Evolutionary conservation across 2,888 invertebrate species (phyloP).

Genomic region (Trichopoda pennipes): DNA sequence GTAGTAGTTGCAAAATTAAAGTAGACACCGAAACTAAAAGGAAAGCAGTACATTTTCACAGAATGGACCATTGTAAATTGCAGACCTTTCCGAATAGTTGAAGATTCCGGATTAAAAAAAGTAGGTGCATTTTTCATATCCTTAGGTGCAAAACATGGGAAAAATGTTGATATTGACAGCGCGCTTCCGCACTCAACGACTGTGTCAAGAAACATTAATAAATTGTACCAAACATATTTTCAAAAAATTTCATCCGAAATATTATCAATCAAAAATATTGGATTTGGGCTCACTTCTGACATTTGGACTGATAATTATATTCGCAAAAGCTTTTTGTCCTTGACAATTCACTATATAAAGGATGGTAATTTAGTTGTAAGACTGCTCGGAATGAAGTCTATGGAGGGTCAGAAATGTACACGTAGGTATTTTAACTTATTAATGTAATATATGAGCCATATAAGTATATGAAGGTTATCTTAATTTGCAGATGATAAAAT

Average conservation of each 20-base stretch:
- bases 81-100: slow-evolving; percentile 45
- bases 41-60: slow-evolving; percentile 39
- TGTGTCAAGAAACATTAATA: slow-evolving; percentile 56
- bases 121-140: slow-evolving; percentile 37
- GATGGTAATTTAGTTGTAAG: slow-evolving; percentile 50
- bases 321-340: slow-evolving; percentile 42
- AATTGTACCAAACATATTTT: slow-evolving; percentile 40
- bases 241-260: slow-evolving; percentile 48
- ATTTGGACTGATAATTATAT: slow-evolving; percentile 62
- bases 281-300: slow-evolving; percentile 58
- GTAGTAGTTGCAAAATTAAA: slow-evolving; percentile 9
- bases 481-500: slow-evolving; percentile 59
- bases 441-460: slow-evolving; percentile 22
- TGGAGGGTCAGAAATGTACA: slow-evolving; percentile 56
- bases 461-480: too few species aligned
- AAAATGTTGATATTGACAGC: slow-evolving; percentile 50
- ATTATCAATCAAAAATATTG: slow-evolving; percentile 45
- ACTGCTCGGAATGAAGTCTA: slow-evolving; percentile 57
- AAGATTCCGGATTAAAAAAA: slow-evolving; percentile 60
- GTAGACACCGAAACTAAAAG: slow-evolving; percentile 46
- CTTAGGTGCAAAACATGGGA: slow-evolving; percentile 56
- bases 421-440: slow-evolving; percentile 41
- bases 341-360: slow-evolving; percentile 63
- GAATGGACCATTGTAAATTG: slow-evolving; percentile 62
- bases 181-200: slow-evolving; percentile 61